Conservation (phyloP, 2,888 invertebrate species). For the Drosophila diplacantha region DNA sequence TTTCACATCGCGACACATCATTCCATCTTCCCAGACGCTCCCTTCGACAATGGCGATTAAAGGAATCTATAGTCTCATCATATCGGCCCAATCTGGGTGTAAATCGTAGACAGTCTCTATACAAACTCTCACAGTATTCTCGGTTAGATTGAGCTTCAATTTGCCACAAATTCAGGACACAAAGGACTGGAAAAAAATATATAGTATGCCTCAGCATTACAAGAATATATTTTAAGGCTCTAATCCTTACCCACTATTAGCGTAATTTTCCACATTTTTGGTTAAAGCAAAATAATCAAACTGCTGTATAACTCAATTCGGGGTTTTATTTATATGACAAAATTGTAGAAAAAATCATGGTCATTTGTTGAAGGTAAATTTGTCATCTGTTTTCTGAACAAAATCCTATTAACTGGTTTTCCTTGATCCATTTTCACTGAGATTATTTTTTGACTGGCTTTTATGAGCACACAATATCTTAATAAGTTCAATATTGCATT, state of each 20-base stretch:
- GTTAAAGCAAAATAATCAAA: not conserved
- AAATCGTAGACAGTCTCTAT: conserved; percentile 13
- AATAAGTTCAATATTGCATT: not conserved
- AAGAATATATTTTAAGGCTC: too few species aligned
- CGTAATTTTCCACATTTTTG: conserved; percentile 20
- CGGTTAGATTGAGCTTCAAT: conserved; percentile 10
- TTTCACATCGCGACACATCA: conserved; percentile 26
- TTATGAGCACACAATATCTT: accelerated
- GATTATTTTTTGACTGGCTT: not conserved
- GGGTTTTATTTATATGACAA: conserved; percentile 22
- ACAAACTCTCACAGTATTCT: conserved; percentile 23
- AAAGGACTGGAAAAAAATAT: not conserved
- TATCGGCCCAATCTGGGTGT: conserved; percentile 15
- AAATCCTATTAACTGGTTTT: not conserved
- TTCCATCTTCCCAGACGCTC: conserved; percentile 24
- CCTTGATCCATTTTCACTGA: not conserved
- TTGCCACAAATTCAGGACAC: not conserved
- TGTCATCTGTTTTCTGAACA: not conserved
- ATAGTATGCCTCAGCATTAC: not conserved
- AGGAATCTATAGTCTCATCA: conserved; percentile 31
- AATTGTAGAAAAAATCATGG: not conserved
- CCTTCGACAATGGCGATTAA: conserved; percentile 24
- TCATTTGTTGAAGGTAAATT: not conserved
- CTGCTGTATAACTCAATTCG: not conserved
- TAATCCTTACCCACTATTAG: conserved; percentile 12